Base-by-base conservation (phyloP, 2,888 invertebrate genomes). In the Gastracanthus pulcherrimus region DNA sequence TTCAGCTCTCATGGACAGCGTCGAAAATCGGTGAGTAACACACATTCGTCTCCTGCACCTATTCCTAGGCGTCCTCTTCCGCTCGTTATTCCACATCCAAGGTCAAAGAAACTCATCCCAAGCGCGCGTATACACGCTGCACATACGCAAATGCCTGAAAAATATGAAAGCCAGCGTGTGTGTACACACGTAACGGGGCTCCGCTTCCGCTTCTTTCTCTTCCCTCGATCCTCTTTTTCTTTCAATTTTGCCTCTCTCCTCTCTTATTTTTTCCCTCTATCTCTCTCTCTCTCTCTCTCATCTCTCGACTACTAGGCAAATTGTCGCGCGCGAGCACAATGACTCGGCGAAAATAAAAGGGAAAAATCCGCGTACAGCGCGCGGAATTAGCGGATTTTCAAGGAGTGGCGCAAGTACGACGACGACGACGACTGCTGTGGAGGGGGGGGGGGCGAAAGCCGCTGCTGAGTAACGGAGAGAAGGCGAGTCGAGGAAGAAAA, bases 181-280 rank as follows among this genome's bases (percentile, higher is more conserved):
- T 3, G 48, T 29, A 7, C 26, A 55, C 55, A 13, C 51, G 34
- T 82, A 82, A 80, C 82, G 80, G 80, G 2, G n/a, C n/a, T 31
- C 62, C 29, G 64, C 66, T 82, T 80, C 80, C 82, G 82, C 38
- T 80, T 45, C 74, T 82, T 71, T 76, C 55, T 70, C 16, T 75
- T 64, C 3, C 7, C 7, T 51, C 62, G 48, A 51, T 69, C 60
- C 55, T 71, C 75, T 55, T 23, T 55, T 64, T 55, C 72, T 66
- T 34, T 55, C 71, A 38, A 62, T 48, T 9, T 66, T 16, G 29
- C 31, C 26, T 11, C n/a, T 58, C 26, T 72, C 38, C 13, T 70
- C 19, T 19, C 16, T 60, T 16, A 11, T 13, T 31, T 6, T 13
- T 19, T 64, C 64, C 36, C 11, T 64, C 36, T n/a, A n/a, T 36